Percentiles rank a stretch among this genome's conserved stretches.
These are phyloP conservation scores for Mystacides longicornis DNA, from an alignment of 2,888 invertebrate genomes.

Conservation along the genomic window DNA sequence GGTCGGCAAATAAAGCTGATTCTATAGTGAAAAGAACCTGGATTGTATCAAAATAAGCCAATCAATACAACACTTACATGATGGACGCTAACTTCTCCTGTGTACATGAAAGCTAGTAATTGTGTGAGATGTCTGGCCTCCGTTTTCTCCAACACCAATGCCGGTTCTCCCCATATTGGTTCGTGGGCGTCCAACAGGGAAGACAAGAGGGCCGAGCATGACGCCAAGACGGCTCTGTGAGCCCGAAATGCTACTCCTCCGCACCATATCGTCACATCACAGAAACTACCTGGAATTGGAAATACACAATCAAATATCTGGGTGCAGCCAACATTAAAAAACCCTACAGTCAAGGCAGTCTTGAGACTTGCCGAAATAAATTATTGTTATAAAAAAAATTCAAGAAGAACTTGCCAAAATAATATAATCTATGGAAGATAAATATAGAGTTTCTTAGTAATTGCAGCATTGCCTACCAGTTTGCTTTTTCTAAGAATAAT, in stretches of 20 bases:
- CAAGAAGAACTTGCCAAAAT: too few species aligned
- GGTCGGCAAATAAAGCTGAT: too few species aligned
- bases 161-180: slow-evolving; percentile 29
- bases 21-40: too few species aligned
- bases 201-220: slow-evolving; percentile 89
- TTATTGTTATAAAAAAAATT: too few species aligned
- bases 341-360: neutral
- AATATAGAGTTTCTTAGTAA: too few species aligned
- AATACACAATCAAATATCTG: neutral
- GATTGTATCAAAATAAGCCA: neutral
- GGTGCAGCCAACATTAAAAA: neutral
- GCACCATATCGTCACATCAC: slow-evolving; percentile 80
- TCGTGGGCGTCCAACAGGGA: slow-evolving; percentile 83
- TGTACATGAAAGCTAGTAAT: slow-evolving; percentile 91
- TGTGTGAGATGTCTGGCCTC: slow-evolving; percentile 60
- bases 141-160: slow-evolving; percentile 70
- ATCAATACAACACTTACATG: slow-evolving; percentile 80
- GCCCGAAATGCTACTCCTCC: slow-evolving; percentile 72
- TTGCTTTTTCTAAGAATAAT: too few species aligned
- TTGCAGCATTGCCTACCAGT: too few species aligned
- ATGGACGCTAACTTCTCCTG: slow-evolving; percentile 91
- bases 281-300: slow-evolving; percentile 68
- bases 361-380: too few species aligned
- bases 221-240: slow-evolving; percentile 81
- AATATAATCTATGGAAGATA: too few species aligned